Evolutionary conservation across 2,888 invertebrate species (phyloP).

Genomic region (Phania funesta): DNA sequence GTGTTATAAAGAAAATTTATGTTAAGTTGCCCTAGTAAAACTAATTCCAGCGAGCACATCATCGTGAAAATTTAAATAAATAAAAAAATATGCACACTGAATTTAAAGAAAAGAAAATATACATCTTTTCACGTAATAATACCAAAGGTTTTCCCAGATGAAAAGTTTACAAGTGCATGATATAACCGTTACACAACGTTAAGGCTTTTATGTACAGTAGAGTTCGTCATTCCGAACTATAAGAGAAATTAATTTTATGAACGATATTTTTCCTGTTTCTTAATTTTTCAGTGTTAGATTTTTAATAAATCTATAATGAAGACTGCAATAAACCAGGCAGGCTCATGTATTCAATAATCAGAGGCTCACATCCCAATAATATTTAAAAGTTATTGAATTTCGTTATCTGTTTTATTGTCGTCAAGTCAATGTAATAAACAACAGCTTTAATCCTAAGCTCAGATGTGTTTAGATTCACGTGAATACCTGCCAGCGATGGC

Average conservation of each 20-base stretch:
- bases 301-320: too few species aligned
- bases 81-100: not conserved
- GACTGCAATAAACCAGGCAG: too few species aligned
- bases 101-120: conserved; percentile 24
- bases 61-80: not conserved
- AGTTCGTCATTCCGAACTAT: not conserved
- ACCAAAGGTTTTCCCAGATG: conserved; percentile 38
- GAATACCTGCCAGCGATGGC: too few species aligned
- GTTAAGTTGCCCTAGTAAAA: conserved; percentile 62
- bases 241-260: not conserved
- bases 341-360: too few species aligned
- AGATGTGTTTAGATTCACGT: too few species aligned
- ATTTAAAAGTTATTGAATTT: too few species aligned
- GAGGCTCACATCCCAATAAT: too few species aligned
- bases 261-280: too few species aligned
- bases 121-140: conserved; percentile 44
- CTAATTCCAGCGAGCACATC: conserved; percentile 43
- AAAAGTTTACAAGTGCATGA: conserved; percentile 42
- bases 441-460: too few species aligned
- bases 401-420: too few species aligned
- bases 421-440: too few species aligned
- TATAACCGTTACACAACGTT: conserved; percentile 47
- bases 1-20: conserved; percentile 44
- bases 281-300: too few species aligned
- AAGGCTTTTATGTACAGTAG: not conserved